phyloP scores from a whole-genome alignment of 2,113 vertebrate species.

The Lophura nycthemera region DNA sequence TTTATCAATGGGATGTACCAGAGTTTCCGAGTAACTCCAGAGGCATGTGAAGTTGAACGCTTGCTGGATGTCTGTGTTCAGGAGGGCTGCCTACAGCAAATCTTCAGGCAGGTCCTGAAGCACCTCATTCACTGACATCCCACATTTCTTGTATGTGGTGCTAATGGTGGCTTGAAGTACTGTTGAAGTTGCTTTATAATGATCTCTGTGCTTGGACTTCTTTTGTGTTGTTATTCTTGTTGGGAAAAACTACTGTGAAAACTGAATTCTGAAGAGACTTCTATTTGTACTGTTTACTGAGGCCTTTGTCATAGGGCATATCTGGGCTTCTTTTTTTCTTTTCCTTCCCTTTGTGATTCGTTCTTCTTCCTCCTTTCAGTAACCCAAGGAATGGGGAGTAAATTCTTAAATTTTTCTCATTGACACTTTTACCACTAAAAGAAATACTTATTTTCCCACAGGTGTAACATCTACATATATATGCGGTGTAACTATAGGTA shows the following conservation, averaged over 20 bases:
- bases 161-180: background rate
- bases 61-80: background rate
- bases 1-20: background rate
- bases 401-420: background rate
- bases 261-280: conserved; percentile 33
- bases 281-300: background rate
- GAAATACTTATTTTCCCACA: background rate
- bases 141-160: background rate
- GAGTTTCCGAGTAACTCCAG: background rate
- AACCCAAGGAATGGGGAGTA: background rate
- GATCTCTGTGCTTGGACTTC: conserved; percentile 10
- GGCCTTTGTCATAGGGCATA: background rate
- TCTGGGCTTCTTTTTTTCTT: background rate
- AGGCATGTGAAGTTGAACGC: background rate
- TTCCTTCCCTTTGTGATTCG: background rate
- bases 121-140: background rate
- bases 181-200: background rate
- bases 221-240: background rate
- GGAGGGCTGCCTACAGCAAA: background rate
- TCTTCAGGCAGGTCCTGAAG: background rate
- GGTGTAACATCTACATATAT: rapidly evolving
- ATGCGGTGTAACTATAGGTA: background rate
- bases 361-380: conserved; percentile 16
- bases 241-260: conserved; percentile 20
- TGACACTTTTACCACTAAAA: background rate